Evolutionary conservation across 2,113 vertebrate species (phyloP).

Genomic region (Pollachius pollachius): DNA sequence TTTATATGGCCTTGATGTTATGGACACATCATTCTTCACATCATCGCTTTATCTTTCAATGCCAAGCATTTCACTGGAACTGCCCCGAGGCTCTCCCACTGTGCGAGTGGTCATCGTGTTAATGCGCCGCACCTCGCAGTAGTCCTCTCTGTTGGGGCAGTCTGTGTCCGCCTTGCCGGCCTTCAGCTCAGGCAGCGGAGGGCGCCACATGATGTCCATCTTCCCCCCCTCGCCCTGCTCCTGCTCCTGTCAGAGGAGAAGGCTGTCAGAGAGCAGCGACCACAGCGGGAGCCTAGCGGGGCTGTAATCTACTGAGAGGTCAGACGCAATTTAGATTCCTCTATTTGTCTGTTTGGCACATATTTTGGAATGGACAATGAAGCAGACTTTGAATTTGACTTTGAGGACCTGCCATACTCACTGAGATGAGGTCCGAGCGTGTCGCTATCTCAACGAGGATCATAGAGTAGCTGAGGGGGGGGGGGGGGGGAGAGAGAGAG

Average conservation of each 20-base stretch:
- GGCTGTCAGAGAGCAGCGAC: slow-evolving; percentile 20
- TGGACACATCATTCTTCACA: too few species aligned
- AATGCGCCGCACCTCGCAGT: slow-evolving; percentile 64
- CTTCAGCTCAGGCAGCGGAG: slow-evolving; percentile 68
- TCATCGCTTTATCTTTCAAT: too few species aligned
- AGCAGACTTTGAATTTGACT: too few species aligned
- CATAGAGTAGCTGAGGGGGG: slow-evolving; percentile 69
- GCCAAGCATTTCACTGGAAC: too few species aligned
- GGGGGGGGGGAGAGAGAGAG: too few species aligned
- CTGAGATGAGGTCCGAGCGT: slow-evolving; percentile 68
- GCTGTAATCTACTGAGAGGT: slow-evolving; percentile 32
- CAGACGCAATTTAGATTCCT: too few species aligned
- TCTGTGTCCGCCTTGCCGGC: slow-evolving; percentile 67
- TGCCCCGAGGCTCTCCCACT: too few species aligned
- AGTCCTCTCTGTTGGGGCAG: slow-evolving; percentile 68
- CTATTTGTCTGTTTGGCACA: too few species aligned
- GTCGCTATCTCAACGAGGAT: slow-evolving; percentile 76
- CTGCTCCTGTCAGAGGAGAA: slow-evolving; percentile 37
- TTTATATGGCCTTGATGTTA: too few species aligned
- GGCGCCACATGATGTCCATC: slow-evolving; percentile 69
- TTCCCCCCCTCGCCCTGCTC: slow-evolving; percentile 59
- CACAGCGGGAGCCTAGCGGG: slow-evolving; percentile 24
- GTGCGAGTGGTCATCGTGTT: too few species aligned
- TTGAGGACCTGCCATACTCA: slow-evolving; percentile 49
- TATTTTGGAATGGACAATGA: too few species aligned